Evolutionary conservation across 2,797 vertebrate genomes (phyloP).

Genomic region (Sarcoramphus papa): DNA sequence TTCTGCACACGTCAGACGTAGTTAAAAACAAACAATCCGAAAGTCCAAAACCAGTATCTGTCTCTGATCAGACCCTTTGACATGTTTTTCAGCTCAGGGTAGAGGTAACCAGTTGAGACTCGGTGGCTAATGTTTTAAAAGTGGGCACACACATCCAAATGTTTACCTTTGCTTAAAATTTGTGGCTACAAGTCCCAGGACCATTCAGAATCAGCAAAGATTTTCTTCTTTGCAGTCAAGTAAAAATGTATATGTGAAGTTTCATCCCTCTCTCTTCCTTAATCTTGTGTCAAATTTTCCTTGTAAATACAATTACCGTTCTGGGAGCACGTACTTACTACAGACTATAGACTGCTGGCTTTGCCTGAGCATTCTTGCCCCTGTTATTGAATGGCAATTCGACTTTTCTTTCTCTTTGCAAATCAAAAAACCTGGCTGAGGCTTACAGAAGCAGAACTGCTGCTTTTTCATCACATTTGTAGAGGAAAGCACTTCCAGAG

Average conservation of each 20-base stretch:
- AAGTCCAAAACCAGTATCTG: not conserved
- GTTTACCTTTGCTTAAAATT: not conserved
- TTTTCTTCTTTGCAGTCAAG: not conserved
- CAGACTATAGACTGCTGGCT: not conserved
- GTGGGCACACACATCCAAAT: too few relatives aligned
- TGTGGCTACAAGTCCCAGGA: not conserved
- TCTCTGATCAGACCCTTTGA: not conserved
- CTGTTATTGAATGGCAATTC: not conserved
- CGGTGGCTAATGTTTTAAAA: not conserved
- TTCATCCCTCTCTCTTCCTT: not conserved
- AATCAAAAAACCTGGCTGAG: not conserved
- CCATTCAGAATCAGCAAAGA: not conserved
- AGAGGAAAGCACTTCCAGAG: not conserved
- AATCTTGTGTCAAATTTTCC: not conserved
- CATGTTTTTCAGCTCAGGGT: not conserved
- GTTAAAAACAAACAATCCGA: not conserved
- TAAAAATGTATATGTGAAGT: accelerated
- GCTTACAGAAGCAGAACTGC: not conserved
- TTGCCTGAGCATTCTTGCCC: not conserved
- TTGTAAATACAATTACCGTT: not conserved
- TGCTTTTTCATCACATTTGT: constrained; percentile 6
- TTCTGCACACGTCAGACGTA: not conserved
- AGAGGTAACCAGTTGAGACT: not conserved
- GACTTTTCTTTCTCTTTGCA: not conserved
- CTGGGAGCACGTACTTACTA: not conserved